Evolutionary conservation across 2,888 invertebrate species (phyloP).

Genomic region (Corbicula japonica): DNA sequence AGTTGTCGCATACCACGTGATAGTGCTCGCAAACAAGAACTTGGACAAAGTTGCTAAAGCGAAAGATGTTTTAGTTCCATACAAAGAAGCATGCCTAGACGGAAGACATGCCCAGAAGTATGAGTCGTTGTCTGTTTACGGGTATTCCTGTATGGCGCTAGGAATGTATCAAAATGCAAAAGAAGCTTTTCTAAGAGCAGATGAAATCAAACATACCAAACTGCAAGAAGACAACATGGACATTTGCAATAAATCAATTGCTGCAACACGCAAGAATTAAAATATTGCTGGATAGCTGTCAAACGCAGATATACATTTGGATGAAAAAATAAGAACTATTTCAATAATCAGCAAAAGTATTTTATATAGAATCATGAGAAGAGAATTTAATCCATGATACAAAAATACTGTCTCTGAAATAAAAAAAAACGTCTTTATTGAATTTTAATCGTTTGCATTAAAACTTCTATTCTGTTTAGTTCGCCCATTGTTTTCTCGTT

Average conservation of each 20-base stretch:
- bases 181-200: constrained; percentile 8
- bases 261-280: too few species aligned
- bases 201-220: not conserved
- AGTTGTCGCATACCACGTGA: not conserved
- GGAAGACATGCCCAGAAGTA: not conserved
- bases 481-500: too few species aligned
- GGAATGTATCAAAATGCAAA: constrained; percentile 18
- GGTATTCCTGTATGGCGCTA: constrained; percentile 26
- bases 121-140: constrained; percentile 10
- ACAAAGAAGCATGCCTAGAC: not conserved
- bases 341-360: too few species aligned
- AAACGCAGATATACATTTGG: too few species aligned
- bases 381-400: too few species aligned
- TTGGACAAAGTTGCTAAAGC: not conserved
- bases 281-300: too few species aligned
- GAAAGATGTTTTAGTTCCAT: not conserved
- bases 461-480: too few species aligned
- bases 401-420: too few species aligned
- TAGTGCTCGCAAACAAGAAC: not conserved
- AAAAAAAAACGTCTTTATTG: too few species aligned
- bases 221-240: constrained; percentile 22
- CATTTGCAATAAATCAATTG: constrained; percentile 10
- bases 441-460: too few species aligned
- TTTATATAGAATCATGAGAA: too few species aligned
- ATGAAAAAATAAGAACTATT: too few species aligned